A percentile compares a stretch with the other conserved stretches of the same genome.
phyloP scores from a whole-genome alignment of 2,797 vertebrate species.

The Lacerta agilis region DNA sequence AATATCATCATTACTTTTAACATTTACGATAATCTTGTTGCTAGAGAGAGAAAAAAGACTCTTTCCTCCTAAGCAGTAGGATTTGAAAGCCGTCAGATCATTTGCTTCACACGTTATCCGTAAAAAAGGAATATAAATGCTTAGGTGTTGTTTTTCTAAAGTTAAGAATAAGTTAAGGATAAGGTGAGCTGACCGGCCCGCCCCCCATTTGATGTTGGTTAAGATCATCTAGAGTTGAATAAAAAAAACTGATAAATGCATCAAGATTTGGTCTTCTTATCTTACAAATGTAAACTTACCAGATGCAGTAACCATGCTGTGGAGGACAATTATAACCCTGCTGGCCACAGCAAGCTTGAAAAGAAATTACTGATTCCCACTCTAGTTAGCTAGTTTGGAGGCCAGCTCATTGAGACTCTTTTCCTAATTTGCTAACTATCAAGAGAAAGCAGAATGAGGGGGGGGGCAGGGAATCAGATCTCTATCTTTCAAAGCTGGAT shows the following conservation, averaged over 20 bases:
- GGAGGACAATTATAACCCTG: too few species aligned
- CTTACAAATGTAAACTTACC: too few species aligned
- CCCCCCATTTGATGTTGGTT: neutral
- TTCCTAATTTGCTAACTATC: neutral
- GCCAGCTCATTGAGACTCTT: neutral
- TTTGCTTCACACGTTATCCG: slow-evolving; percentile 19
- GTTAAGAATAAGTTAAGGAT: neutral
- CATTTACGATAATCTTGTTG: slow-evolving; percentile 68
- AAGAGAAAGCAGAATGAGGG: neutral
- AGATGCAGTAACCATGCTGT: neutral
- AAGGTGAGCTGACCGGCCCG: neutral
- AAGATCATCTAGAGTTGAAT: neutral
- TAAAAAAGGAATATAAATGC: slow-evolving; percentile 4
- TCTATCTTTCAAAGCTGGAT: neutral
- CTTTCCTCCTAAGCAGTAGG: slow-evolving; percentile 49
- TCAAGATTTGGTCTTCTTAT: neutral
- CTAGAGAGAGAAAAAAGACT: slow-evolving; percentile 62
- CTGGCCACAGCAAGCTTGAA: neutral
- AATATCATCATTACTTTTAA: slow-evolving; percentile 66
- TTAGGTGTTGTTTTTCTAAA: neutral
- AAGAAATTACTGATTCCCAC: neutral
- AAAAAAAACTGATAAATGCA: neutral
- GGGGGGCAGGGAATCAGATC: neutral
- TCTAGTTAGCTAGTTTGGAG: neutral
- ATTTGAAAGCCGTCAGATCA: slow-evolving; percentile 53